Base-by-base conservation (phyloP, 2,797 vertebrate genomes). In the Acomys russatus region DNA sequence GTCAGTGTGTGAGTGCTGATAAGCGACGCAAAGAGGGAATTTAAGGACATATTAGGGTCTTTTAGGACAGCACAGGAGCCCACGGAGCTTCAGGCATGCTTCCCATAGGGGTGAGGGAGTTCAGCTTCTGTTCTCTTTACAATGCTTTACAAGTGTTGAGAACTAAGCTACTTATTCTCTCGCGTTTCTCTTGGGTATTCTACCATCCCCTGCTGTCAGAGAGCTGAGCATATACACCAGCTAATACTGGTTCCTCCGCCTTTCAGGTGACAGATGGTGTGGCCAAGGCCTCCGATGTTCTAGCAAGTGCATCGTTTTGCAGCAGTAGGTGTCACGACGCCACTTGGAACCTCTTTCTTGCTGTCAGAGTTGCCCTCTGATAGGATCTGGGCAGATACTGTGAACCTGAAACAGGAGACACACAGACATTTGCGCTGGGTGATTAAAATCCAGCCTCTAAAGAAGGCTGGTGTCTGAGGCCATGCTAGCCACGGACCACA, bases 261-360 rank as follows among this genome's bases (percentile, higher is more conserved):
- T 92, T 77, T 95, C 91, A 77, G 93, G 94, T 15, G 28, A 14
- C 9, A 87, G 63, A 73, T 1, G 12, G 38, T 51, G 79, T 79
- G 64, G 80, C 59, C 33, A 23, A 94, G 51, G 35, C 0, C 6
- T 30, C 94, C 85, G 38, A 51, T 12, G 64, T 33, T 90, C 85
- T 90, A n/a, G 28, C 70, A 30, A 28, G 4, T 59, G 54, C 83
- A 10, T 17, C 8, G 0, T 7, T 78, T 61, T 63, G 1, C 44
- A 70, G 66, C 90, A 9, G 0, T 1, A 4, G 18, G 18, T 7
- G 7, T 98, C 98, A 99, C 74, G 98, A 99, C 63, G 97, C 95
- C 95, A 98, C 90, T 85, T 98, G 98, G 97, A 98, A 98, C 98
- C 98, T 98, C 94, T 96, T 99, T 79, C 98, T 98, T 38, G 96